Base-by-base conservation (phyloP, 2,797 vertebrate genomes). In the Ibycter americanus region DNA sequence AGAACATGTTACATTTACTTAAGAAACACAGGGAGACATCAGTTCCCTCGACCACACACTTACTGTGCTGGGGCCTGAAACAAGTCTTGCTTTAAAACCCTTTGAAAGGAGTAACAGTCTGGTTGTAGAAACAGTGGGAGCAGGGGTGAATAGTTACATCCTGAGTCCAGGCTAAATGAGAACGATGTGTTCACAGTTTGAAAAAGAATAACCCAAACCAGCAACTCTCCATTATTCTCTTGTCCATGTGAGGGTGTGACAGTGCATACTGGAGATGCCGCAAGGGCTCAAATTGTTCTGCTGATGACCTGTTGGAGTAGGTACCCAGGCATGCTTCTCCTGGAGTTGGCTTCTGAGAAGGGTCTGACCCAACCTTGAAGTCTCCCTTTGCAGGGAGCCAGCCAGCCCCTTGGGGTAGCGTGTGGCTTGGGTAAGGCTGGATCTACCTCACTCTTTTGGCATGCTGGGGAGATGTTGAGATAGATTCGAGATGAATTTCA, bases 261-360 rank as follows among this genome's bases (percentile, higher is more conserved):
- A 15, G 19, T 11, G 25, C 1, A 0, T 55, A 32, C 20, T 65
- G 72, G 9, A 80, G 40, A 20, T 74, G 32, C 16, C 2, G 2
- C 42, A 47, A 47, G 27, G 58, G 27, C 46, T 77, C 15, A 49
- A 5, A 32, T 77, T 2, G 0, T 72, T 90, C 44, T 82, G 42
- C 38, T 0, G 0, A 70, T 12, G 18, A 76, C 8, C 3, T 58
- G 6, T 23, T 2, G 16, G 34, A 80, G 58, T 14, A 94, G 36
- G 14, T 88, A 59, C 15, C 19, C 5, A 4, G 38, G 68, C 38
- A 73, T 56, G 36, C 26, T 81, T 36, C 42, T 79, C 8, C 38
- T 83, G 68, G 44, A 58, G 11, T 1, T 74, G 40, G 12, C 4
- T 83, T 5, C 52, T 72, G 42, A 52, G 58, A 71, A 66, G 20